Percentiles rank a stretch among this genome's conserved stretches.
Conservation (phyloP, 2,113 vertebrate species). For the Indicator indicator region DNA sequence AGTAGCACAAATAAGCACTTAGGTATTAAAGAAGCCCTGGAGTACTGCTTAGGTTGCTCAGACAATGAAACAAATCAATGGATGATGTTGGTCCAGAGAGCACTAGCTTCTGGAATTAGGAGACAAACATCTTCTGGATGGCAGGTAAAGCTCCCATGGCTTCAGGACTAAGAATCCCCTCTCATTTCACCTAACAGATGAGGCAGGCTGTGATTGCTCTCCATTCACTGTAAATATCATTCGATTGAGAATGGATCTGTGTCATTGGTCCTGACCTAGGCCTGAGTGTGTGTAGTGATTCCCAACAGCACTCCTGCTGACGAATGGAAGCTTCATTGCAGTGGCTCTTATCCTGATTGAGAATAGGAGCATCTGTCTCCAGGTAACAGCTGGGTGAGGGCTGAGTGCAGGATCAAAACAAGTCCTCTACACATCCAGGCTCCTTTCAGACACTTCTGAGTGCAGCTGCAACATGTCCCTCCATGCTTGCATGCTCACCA, state of each 20-base stretch:
- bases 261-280: background rate
- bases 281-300: background rate
- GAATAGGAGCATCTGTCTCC: conserved; percentile 13
- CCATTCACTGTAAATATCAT: background rate
- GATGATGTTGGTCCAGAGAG: background rate
- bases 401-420: background rate
- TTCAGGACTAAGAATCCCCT: background rate
- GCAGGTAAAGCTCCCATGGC: background rate
- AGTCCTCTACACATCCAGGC: background rate
- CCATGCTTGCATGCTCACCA: background rate
- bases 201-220: background rate
- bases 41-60: background rate
- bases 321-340: background rate
- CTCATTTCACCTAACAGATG: background rate
- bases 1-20: background rate
- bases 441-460: background rate
- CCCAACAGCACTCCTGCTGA: background rate
- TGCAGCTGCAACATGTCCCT: background rate
- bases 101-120: background rate
- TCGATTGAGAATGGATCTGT: background rate
- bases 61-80: background rate
- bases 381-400: background rate
- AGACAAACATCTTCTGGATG: background rate
- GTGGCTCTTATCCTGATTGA: background rate
- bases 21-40: background rate